These are phyloP conservation scores for Dioctria rufipes DNA, from an alignment of 2,888 invertebrate species.

Conservation along the genomic window DNA sequence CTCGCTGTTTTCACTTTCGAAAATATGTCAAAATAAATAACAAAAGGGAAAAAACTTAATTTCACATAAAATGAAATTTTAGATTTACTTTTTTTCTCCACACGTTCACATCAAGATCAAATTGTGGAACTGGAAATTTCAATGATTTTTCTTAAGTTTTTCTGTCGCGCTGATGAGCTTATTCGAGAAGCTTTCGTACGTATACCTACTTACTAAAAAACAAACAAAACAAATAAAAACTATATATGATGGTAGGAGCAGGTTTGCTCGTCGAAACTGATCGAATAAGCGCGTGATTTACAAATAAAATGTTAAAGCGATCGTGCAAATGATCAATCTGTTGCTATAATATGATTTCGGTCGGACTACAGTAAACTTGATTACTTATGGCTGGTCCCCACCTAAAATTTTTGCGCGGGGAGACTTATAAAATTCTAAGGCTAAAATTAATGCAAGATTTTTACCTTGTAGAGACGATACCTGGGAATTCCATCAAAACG, in stretches of 20 bases:
- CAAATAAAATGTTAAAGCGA: slow-evolving; percentile 9
- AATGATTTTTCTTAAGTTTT: slow-evolving; percentile 46
- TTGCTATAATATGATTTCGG: neutral
- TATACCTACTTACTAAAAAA: no score
- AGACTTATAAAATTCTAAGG: slow-evolving; percentile 25
- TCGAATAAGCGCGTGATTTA: slow-evolving; percentile 15
- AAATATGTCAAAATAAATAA: slow-evolving; percentile 29
- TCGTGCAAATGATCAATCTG: slow-evolving; percentile 29
- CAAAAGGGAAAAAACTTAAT: slow-evolving; percentile 3
- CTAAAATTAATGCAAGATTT: slow-evolving; percentile 32
- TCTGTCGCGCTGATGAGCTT: slow-evolving; percentile 34
- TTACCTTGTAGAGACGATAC: slow-evolving; percentile 33
- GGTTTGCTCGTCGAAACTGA: neutral
- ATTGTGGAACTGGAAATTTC: slow-evolving; percentile 45
- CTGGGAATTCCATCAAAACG: slow-evolving; percentile 38
- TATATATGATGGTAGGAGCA: slow-evolving; percentile 7
- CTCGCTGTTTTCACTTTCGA: slow-evolving; percentile 29
- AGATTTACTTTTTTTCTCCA: slow-evolving; percentile 31
- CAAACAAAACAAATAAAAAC: neutral
- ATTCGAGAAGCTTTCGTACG: neutral
- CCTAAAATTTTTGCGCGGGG: neutral
- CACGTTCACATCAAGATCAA: slow-evolving; percentile 41
- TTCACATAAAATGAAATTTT: slow-evolving; percentile 22
- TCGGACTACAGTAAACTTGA: slow-evolving; percentile 3
- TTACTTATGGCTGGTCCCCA: slow-evolving; percentile 17